Conservation (phyloP, 2,113 vertebrate genomes). For the Cyprinus carpio region DNA sequence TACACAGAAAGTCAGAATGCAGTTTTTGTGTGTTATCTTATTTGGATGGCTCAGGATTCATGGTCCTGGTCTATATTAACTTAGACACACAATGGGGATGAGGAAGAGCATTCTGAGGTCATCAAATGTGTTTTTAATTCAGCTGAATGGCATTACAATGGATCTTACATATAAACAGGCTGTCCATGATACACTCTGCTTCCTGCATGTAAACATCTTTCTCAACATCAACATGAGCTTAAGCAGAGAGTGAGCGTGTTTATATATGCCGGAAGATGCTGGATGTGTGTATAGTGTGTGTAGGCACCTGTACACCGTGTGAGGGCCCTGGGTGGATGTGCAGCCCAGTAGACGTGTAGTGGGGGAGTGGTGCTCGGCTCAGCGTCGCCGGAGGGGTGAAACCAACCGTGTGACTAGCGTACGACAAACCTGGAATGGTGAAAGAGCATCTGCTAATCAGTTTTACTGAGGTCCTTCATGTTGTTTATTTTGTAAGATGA, state of each 20-base stretch:
- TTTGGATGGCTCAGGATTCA: background rate
- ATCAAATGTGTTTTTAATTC: conserved; percentile 1
- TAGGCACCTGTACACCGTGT: conserved; percentile 89
- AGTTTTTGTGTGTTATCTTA: background rate
- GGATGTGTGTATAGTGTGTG: background rate
- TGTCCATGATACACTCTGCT: background rate
- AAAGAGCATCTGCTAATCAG: background rate
- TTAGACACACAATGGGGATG: background rate
- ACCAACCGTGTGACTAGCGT: conserved; percentile 94
- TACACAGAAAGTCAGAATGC: background rate
- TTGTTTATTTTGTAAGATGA: background rate
- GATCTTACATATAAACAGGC: background rate
- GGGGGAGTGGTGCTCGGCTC: conserved; percentile 95
- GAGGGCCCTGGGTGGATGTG: conserved; percentile 94
- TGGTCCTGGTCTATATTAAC: background rate
- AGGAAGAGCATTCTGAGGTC: background rate
- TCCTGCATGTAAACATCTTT: background rate
- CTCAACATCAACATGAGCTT: background rate
- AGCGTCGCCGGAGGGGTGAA: conserved; percentile 96
- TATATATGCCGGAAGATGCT: no score
- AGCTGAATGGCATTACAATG: background rate
- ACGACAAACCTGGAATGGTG: conserved; percentile 87
- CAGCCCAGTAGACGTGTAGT: conserved; percentile 94
- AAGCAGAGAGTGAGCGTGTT: background rate
- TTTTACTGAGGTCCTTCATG: background rate